Evolutionary conservation across 2,888 invertebrate species (phyloP).

Genomic region (Dolichomitus sp.): DNA sequence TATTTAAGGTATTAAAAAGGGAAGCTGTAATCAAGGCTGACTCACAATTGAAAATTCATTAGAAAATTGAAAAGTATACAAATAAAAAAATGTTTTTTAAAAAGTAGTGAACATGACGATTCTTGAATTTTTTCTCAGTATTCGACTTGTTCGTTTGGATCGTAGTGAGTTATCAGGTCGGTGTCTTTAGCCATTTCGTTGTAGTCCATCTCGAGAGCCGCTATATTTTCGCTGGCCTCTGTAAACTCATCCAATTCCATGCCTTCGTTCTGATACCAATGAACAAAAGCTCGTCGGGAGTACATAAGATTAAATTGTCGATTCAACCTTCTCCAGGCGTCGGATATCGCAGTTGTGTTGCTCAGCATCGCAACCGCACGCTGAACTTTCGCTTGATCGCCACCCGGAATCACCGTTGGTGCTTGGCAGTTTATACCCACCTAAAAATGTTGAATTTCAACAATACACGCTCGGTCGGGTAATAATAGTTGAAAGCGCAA

Average conservation of each 20-base stretch:
- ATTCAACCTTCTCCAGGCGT: slow-evolving; percentile 89
- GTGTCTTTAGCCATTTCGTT: slow-evolving; percentile 80
- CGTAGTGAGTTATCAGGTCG: neutral
- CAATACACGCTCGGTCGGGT: no score
- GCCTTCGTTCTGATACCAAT: slow-evolving; percentile 87
- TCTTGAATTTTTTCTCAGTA: slow-evolving; percentile 10
- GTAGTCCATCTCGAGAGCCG: slow-evolving; percentile 85
- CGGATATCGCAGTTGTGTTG: slow-evolving; percentile 89
- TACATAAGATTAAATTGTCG: slow-evolving; percentile 89
- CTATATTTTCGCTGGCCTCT: slow-evolving; percentile 85
- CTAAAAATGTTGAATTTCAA: slow-evolving; percentile 72
- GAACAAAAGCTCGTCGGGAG: slow-evolving; percentile 89
- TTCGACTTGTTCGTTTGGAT: slow-evolving; percentile 41
- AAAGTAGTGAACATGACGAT: neutral
- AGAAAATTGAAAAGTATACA: neutral
- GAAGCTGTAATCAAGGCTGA: no score
- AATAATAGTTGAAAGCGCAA: no score
- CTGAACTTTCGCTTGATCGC: slow-evolving; percentile 87
- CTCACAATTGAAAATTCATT: neutral
- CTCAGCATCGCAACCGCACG: slow-evolving; percentile 89
- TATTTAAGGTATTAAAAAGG: no score
- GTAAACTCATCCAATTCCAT: slow-evolving; percentile 87
- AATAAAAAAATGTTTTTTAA: slow-evolving; percentile 5
- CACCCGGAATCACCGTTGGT: slow-evolving; percentile 87
- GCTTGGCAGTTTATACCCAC: slow-evolving; percentile 86